A percentile compares a stretch with the other conserved stretches of the same genome.
Evolutionary conservation across 2,888 invertebrate species (phyloP).

Genomic region (Meteorus cinctellus): DNA sequence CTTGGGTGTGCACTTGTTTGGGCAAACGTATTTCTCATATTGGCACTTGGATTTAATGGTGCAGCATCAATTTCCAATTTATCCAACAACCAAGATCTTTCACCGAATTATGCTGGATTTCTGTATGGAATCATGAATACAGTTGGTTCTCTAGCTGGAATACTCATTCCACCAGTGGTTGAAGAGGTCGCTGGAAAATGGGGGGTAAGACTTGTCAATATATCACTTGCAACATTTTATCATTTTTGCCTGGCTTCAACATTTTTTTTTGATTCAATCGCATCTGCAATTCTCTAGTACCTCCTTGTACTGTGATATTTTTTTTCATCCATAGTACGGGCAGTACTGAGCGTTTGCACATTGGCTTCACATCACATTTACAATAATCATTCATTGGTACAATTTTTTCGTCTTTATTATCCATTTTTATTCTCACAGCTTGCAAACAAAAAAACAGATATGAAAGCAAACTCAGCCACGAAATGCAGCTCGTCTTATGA

Average conservation of each 20-base stretch:
- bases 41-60: slow-evolving; percentile 68
- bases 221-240: slow-evolving; percentile 5
- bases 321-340: slow-evolving; percentile 59
- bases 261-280: slow-evolving; percentile 34
- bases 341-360: slow-evolving; percentile 53
- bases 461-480: not conserved
- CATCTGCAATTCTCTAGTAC: slow-evolving; percentile 56
- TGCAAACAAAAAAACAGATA: not conserved
- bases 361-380: not conserved
- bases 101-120: slow-evolving; percentile 84
- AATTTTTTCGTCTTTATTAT: not conserved
- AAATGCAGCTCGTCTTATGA: not conserved
- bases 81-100: slow-evolving; percentile 79
- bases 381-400: not conserved
- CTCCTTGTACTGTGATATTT: slow-evolving; percentile 56
- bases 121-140: slow-evolving; percentile 85
- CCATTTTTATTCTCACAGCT: not conserved
- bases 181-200: slow-evolving; percentile 77
- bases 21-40: slow-evolving; percentile 62
- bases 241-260: slow-evolving; percentile 25
- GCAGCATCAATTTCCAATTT: slow-evolving; percentile 74
- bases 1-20: slow-evolving; percentile 58
- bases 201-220: slow-evolving; percentile 71
- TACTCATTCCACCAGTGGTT: slow-evolving; percentile 82
- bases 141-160: slow-evolving; percentile 81